A percentile compares a stretch with the other conserved stretches of the same genome.
Evolutionary conservation across 2,888 invertebrate species (phyloP).

Genomic region (Cactoblastis cactorum): DNA sequence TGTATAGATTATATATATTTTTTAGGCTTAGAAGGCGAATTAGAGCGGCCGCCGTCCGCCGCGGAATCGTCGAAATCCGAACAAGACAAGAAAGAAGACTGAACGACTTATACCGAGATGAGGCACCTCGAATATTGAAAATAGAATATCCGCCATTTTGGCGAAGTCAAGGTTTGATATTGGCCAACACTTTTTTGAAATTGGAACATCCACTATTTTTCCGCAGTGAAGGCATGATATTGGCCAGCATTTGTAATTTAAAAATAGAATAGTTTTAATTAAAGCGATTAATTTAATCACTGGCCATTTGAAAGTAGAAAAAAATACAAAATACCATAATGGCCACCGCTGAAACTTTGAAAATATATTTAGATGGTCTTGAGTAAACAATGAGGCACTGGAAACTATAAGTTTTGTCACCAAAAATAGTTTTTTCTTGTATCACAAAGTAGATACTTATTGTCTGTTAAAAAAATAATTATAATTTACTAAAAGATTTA

Average conservation of each 20-base stretch:
- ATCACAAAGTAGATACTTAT: too few species aligned
- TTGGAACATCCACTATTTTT: background rate
- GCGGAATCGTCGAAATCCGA: conserved; percentile 53
- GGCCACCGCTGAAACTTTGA: too few species aligned
- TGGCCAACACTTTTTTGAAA: conserved; percentile 1
- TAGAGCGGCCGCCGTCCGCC: conserved; percentile 51
- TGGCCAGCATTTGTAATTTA: background rate
- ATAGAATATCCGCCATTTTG: conserved; percentile 3
- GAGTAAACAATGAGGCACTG: too few species aligned
- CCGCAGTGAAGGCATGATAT: background rate
- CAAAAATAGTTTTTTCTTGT: too few species aligned
- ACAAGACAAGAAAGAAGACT: conserved; percentile 70
- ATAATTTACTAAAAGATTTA: too few species aligned
- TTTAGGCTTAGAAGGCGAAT: conserved; percentile 47
- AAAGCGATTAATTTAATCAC: background rate
- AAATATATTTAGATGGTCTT: too few species aligned
- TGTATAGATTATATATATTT: too few species aligned
- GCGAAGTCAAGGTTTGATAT: background rate
- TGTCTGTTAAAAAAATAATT: too few species aligned
- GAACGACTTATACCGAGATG: conserved; percentile 31
- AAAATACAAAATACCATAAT: background rate
- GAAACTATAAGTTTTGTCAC: too few species aligned
- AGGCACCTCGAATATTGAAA: conserved; percentile 5
- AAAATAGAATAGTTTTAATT: background rate
- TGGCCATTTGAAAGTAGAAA: background rate